Base-by-base conservation (phyloP, 2,113 vertebrate genomes). In the Nymphicus hollandicus region DNA sequence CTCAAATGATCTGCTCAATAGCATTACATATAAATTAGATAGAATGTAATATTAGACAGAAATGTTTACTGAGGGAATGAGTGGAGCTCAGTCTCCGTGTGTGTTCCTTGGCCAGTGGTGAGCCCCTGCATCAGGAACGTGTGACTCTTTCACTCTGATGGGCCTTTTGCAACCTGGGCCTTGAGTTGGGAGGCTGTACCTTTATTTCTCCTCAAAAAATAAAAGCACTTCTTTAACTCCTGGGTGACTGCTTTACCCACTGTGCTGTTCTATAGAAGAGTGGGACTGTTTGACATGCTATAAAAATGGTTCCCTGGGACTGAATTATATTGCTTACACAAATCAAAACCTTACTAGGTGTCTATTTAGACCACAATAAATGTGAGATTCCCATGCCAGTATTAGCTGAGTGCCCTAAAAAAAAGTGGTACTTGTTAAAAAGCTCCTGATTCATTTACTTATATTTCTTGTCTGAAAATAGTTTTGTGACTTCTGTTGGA, bases 121-220 rank as follows among this genome's bases (percentile, higher is more conserved):
- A 66, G 47, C 33, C 0, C 0, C 29, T 82, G 11, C 4, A 7
- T 33, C 27, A 58, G 49, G 49, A 80, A 47, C 9, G 0, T 2
- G 29, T 0, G 0, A 11, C 7, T 52, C 33, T 60, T 52, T 52
- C 24, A 49, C 18, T 10, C 25, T 1, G 0, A 44, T 18, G 5
- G 17, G 1, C 11, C 6, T 31, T 80, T 81, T 66, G 14, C 20
- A 66, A 7, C 4, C 6, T 7, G 7, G 70, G 20, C 37, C 37
- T 44, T 0, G 0, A 65, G 49, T n/a, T n/a, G 86, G 10, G 11
- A 70, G 25, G 8, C 5, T 72, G 29, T 13, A 69, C 19, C 11
- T 56, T 81, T 60, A 65, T 52, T 69, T 61, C 46, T 41, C 11
- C 28, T 49, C 1, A 1, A 66, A 69, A 73, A 73, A 29, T 20